These are phyloP conservation scores for Rhodeus uyekii DNA, from an alignment of 2,797 vertebrate genomes.

Conservation along the genomic window DNA sequence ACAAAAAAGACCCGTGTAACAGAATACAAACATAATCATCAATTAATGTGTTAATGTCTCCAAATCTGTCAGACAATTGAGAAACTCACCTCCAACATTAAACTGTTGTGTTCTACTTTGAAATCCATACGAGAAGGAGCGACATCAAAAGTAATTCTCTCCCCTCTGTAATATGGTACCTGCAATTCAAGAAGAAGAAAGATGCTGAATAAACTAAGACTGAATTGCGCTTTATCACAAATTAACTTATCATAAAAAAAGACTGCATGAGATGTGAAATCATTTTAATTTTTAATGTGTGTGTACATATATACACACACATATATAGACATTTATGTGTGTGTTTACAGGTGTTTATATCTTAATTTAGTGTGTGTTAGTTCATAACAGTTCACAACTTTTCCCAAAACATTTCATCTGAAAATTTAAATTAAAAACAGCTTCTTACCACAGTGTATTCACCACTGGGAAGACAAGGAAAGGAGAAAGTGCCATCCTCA, in stretches of 20 bases:
- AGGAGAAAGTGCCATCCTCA: constrained; percentile 91
- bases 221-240: background rate
- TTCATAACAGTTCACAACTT: background rate
- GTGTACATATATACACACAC: too few relatives aligned
- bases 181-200: constrained; percentile 57
- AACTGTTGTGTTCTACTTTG: constrained; percentile 88
- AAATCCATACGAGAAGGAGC: constrained; percentile 93
- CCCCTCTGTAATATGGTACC: constrained; percentile 96
- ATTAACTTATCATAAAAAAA: too few relatives aligned
- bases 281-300: too few relatives aligned
- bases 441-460: constrained; percentile 88
- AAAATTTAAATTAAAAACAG: background rate
- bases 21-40: background rate
- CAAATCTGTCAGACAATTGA: background rate
- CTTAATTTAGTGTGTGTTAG: background rate
- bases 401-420: background rate
- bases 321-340: too few relatives aligned
- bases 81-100: constrained; percentile 86
- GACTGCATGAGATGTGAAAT: too few relatives aligned
- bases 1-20: background rate
- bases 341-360: background rate
- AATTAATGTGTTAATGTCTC: background rate
- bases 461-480: constrained; percentile 90
- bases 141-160: constrained; percentile 97
- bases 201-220: background rate